A percentile compares a stretch with the other conserved stretches of the same genome.
These are phyloP conservation scores for Bemisia tabaci DNA, from an alignment of 1,140 invertebrate species.

Conservation along the genomic window DNA sequence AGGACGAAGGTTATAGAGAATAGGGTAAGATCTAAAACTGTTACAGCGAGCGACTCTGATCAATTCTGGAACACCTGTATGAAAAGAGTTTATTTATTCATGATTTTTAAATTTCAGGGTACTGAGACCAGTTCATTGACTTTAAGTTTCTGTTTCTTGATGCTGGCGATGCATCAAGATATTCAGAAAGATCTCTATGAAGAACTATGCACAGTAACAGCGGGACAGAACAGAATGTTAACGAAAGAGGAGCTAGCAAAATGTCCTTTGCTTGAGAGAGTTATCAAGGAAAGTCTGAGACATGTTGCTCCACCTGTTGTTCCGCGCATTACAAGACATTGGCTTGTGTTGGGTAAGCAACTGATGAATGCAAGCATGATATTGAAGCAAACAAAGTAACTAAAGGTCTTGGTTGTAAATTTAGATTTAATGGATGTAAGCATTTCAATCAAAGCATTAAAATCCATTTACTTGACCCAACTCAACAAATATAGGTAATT, in stretches of 20 bases:
- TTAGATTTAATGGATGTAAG: too few species aligned
- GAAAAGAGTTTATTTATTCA: too few species aligned
- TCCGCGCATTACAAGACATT: not conserved
- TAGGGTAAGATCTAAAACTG: too few species aligned
- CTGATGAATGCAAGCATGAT: not conserved
- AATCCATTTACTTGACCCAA: too few species aligned
- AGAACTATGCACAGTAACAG: not conserved
- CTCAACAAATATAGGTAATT: too few species aligned
- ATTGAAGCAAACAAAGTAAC: too few species aligned
- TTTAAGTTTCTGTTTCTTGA: conserved; percentile 30
- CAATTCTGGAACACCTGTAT: too few species aligned
- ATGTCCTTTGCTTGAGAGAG: not conserved
- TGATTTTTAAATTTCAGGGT: conserved; percentile 43
- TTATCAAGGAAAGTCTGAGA: not conserved
- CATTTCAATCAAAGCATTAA: too few species aligned
- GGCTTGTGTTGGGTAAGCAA: not conserved
- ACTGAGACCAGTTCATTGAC: conserved; percentile 49
- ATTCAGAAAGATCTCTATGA: conserved; percentile 29
- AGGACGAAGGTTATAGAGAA: too few species aligned
- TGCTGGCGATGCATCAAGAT: conserved; percentile 42
- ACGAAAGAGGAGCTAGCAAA: not conserved
- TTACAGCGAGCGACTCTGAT: too few species aligned
- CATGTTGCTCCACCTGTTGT: not conserved
- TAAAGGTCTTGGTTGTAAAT: too few species aligned
- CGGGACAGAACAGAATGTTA: not conserved